Conservation (phyloP, 2,797 vertebrate species). For the Petrocephalus schoutedeni region DNA sequence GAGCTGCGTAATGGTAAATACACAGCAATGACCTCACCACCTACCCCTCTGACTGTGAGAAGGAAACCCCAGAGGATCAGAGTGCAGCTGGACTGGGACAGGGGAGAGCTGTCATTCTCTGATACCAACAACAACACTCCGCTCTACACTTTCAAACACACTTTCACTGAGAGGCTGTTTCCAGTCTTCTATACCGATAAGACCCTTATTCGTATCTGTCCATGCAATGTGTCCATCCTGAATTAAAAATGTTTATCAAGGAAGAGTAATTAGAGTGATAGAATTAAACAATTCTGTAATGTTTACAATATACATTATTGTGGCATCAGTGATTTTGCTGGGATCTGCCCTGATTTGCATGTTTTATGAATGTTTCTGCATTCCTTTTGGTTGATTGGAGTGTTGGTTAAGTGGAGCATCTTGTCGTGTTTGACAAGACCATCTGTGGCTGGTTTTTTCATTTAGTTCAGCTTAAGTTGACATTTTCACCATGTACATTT, state of each 20-base stretch:
- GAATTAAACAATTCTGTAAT: not conserved
- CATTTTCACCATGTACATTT: not conserved
- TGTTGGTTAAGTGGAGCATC: not conserved
- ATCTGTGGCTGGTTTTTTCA: not conserved
- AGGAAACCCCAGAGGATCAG: not conserved
- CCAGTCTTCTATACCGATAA: not conserved
- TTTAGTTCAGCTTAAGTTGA: not conserved
- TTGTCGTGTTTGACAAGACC: not conserved
- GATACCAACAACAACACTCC: not conserved
- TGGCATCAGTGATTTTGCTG: not conserved
- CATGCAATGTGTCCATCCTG: not conserved
- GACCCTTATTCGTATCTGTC: no score
- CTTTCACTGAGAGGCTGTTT: not conserved
- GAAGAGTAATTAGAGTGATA: not conserved
- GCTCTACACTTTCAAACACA: not conserved
- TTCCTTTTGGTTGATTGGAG: not conserved
- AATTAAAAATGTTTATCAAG: not conserved
- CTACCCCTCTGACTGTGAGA: not conserved
- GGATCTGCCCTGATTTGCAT: not conserved
- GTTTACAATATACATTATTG: not conserved
- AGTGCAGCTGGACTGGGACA: not conserved
- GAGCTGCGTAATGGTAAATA: not conserved
- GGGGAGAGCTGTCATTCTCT: not conserved
- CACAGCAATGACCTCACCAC: not conserved
- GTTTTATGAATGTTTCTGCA: not conserved